phyloP scores from a whole-genome alignment of 2,888 invertebrate species.

The Heliconius charithonia region DNA sequence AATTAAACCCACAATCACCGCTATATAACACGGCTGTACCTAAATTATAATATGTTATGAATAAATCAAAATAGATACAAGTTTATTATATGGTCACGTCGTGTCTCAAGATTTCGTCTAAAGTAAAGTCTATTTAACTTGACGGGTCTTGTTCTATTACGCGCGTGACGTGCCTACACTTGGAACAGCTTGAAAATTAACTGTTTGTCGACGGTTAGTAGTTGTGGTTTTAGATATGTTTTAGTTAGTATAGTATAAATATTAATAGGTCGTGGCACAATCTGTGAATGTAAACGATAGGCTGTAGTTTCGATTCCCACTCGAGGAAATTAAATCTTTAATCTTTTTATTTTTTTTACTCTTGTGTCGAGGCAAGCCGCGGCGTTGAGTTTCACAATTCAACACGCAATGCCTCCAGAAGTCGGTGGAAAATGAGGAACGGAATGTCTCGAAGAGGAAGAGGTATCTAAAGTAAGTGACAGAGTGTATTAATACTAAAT shows the following conservation, averaged over 20 bases:
- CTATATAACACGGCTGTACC: neutral
- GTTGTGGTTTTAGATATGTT: constrained; percentile 3
- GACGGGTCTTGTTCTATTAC: constrained; percentile 13
- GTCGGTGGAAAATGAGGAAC: no score
- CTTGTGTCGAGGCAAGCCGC: no score
- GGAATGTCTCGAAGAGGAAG: no score
- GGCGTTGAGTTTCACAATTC: no score
- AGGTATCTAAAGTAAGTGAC: no score
- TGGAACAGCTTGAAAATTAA: constrained; percentile 13
- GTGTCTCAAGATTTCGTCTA: constrained; percentile 15
- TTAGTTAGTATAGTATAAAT: neutral
- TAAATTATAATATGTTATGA: neutral
- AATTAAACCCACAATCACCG: neutral
- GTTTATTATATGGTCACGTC: constrained; percentile 14
- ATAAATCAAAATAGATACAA: constrained; percentile 9
- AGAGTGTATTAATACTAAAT: no score
- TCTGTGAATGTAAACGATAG: no score
- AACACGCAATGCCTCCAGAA: no score
- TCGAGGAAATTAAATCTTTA: no score
- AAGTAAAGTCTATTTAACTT: constrained; percentile 14
- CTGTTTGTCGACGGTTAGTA: constrained; percentile 11
- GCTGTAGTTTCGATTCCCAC: no score
- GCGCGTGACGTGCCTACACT: constrained; percentile 13
- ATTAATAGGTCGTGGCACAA: neutral
- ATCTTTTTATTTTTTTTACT: no score